These are phyloP conservation scores for Temnothorax rugatulus DNA, from an alignment of 2,888 invertebrate genomes.

Conservation along the genomic window DNA sequence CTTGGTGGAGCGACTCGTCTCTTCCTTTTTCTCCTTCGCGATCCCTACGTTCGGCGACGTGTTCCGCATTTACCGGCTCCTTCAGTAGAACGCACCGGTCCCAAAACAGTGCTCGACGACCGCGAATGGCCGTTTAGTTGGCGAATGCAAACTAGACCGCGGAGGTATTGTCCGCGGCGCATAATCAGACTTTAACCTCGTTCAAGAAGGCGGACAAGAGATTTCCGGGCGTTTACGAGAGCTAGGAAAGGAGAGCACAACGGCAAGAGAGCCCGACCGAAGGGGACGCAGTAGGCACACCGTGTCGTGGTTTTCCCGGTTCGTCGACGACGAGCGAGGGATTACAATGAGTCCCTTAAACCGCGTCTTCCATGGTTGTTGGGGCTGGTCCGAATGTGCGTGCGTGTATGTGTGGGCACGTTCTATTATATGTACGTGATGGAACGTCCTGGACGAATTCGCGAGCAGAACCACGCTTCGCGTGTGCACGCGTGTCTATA, in stretches of 20 bases:
- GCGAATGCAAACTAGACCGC: conserved; percentile 79
- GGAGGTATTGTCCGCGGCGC: conserved; percentile 76
- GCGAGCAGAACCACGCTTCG: conserved; percentile 1
- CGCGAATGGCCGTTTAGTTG: conserved; percentile 79
- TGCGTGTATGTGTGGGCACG: neutral
- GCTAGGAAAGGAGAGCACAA: neutral
- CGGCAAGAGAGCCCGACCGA: neutral
- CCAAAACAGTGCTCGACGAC: conserved; percentile 76
- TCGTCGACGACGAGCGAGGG: conserved; percentile 28
- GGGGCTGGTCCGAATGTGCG: neutral
- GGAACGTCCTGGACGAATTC: conserved; percentile 9
- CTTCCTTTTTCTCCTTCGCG: neutral
- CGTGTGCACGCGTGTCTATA: conserved; percentile 9
- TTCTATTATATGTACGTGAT: neutral
- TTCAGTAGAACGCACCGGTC: conserved; percentile 37
- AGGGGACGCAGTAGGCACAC: conserved; percentile 7
- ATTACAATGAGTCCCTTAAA: conserved; percentile 21
- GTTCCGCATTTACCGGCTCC: conserved; percentile 20
- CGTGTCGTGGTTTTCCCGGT: conserved; percentile 9
- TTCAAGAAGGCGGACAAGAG: conserved; percentile 73
- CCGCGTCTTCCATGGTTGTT: neutral
- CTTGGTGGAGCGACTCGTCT: neutral
- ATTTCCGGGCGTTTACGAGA: conserved; percentile 62
- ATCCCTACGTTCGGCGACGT: conserved; percentile 15
- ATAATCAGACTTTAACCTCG: conserved; percentile 79